Conservation (phyloP, 2,113 vertebrate genomes). For the Eonycteris spelaea region DNA sequence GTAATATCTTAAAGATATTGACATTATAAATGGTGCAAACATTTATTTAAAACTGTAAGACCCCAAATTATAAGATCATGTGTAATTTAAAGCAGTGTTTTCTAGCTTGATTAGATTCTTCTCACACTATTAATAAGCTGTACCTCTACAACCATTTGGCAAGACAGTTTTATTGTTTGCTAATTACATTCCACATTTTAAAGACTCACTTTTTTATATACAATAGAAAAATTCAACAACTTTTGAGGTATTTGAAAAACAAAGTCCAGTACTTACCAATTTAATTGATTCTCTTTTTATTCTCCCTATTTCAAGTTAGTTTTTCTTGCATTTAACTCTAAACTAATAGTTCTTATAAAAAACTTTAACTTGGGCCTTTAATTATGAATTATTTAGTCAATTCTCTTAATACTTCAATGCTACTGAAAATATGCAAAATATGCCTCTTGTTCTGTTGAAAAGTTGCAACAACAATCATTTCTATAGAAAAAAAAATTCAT, state of each 20-base stretch:
- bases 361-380: neutral
- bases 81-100: slow-evolving; percentile 58
- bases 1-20: slow-evolving; percentile 60
- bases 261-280: neutral
- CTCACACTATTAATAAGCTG: slow-evolving; percentile 59
- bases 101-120: slow-evolving; percentile 49
- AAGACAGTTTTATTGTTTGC: slow-evolving; percentile 28
- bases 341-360: neutral
- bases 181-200: slow-evolving; percentile 41
- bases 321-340: neutral
- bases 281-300: neutral
- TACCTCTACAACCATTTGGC: slow-evolving; percentile 47
- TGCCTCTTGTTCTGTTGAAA: neutral
- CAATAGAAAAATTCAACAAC: neutral
- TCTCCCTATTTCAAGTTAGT: neutral
- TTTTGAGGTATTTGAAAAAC: slow-evolving; percentile 23
- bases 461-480: neutral
- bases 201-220: neutral
- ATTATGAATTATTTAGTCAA: neutral
- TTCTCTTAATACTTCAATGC: neutral
- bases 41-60: slow-evolving; percentile 71
- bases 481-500: neutral
- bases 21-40: slow-evolving; percentile 59
- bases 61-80: slow-evolving; percentile 23
- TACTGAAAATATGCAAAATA: neutral